Percentiles rank a stretch among this genome's conserved stretches.
Evolutionary conservation across 2,113 vertebrate genomes (phyloP).

Genomic region (Dasyurus viverrinus): DNA sequence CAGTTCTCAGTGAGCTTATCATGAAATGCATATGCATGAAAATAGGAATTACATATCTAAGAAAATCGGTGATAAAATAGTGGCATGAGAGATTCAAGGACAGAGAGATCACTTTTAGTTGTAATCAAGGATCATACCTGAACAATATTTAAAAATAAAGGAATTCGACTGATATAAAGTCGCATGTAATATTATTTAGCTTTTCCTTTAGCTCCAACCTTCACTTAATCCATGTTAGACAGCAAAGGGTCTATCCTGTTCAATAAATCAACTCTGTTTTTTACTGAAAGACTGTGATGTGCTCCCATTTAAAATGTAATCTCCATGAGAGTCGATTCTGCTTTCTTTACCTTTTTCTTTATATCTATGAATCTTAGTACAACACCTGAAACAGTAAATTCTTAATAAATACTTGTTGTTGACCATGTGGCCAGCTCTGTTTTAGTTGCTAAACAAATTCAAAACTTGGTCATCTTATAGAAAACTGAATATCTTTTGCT

Average conservation of each 20-base stretch:
- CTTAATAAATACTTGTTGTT: background rate
- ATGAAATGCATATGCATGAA: background rate
- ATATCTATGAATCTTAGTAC: background rate
- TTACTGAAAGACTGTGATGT: background rate
- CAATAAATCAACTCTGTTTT: background rate
- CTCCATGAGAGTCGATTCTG: background rate
- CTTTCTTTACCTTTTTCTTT: background rate
- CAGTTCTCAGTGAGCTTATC: too few relatives aligned
- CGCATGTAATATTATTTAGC: background rate
- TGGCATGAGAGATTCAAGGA: background rate
- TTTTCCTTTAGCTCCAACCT: background rate
- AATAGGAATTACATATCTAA: background rate
- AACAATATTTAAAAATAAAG: background rate
- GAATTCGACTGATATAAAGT: background rate
- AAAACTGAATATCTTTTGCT: background rate
- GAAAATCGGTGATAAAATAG: background rate
- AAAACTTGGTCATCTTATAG: background rate
- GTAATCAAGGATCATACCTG: background rate
- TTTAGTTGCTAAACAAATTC: background rate
- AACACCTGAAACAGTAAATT: background rate
- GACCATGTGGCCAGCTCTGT: background rate
- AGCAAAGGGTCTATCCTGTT: constrained; percentile 41
- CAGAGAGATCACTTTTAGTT: background rate
- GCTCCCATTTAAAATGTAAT: background rate
- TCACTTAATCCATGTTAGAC: constrained; percentile 34